Percentiles rank a stretch among this genome's conserved stretches.
Conservation (phyloP, 2,797 vertebrate genomes). For the Myripristis murdjan region DNA sequence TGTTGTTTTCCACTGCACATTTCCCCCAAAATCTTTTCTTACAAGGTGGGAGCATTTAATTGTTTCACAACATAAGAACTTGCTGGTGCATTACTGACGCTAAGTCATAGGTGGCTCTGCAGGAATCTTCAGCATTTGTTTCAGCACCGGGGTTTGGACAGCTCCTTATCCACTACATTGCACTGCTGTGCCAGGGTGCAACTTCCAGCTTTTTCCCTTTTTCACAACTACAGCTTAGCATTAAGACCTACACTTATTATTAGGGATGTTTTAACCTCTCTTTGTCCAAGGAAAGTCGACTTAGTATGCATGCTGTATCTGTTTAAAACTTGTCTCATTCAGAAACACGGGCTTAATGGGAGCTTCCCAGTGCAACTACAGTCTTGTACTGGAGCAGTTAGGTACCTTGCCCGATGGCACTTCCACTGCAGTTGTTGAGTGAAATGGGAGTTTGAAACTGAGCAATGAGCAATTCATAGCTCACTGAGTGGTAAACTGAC, state of each 20-base stretch:
- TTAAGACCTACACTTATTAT: conserved; percentile 35
- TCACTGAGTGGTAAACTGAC: too few species aligned
- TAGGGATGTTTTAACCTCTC: conserved; percentile 23
- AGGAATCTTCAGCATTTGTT: conserved; percentile 22
- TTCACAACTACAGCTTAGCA: conserved; percentile 20
- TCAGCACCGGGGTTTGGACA: conserved; percentile 76
- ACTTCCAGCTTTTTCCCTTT: conserved; percentile 27
- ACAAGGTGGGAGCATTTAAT: background rate
- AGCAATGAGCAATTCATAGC: too few species aligned
- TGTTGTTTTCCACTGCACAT: background rate
- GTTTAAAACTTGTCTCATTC: conserved; percentile 13
- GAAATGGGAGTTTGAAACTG: background rate
- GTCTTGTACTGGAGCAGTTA: background rate
- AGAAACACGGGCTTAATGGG: background rate
- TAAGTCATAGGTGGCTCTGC: conserved; percentile 3
- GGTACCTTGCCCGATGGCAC: too few species aligned
- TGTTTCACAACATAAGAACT: too few species aligned
- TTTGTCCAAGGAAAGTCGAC: conserved; percentile 4
- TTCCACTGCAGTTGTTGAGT: background rate
- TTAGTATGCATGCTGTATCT: conserved; percentile 19
- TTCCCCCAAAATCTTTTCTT: background rate
- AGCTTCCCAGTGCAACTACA: background rate
- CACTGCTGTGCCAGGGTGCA: conserved; percentile 33
- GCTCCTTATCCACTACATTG: conserved; percentile 50
- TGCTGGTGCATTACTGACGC: background rate